Base-by-base conservation (phyloP, 2,888 invertebrate species). In the Megaustenia siamemsis region DNA sequence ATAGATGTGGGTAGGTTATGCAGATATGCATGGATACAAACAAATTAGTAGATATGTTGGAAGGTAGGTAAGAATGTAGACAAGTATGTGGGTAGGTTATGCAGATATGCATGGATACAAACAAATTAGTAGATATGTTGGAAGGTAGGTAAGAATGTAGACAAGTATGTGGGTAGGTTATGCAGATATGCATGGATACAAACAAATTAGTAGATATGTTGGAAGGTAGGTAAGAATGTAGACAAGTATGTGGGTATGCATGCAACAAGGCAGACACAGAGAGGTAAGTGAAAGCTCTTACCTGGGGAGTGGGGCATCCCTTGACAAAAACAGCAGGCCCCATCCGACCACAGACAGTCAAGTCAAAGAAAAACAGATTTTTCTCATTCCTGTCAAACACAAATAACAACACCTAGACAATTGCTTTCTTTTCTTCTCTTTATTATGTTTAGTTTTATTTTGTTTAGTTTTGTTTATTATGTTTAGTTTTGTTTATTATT, bases 251-350 rank as follows among this genome's bases (percentile, higher is more conserved):
- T 4, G 4, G n/a, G 21, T 4, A 56, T 24, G 12, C 8, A 45
- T 45, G 45, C 12, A 45, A 6, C 6, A 12, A 45, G 45, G 12
- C 45, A 45, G 45, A 45, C 45, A 45, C 45, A 45, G 45, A 45
- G 8, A 45, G 45, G 12, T 45, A 10, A 12, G 6, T n/a, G n/a
- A 5, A 0, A 10, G n/a, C 38, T 28, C 45, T 35, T 53, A 96
- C 97, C 95, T 98, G 97, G 5, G 96, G 96, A 4, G 98, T 98
- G 5, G 96, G 95, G 92, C 98, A 98, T 0, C 97, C 96, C 10
- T 95, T 95, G 71, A 96, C 95, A 1, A 97, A 95, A 28, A 96
- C 96, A 0, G 95, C 94, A 0, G 96, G 96, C 76, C 95, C 95
- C 90, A 93, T 89, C 73, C 90, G 88, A 40, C 97, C 95, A 94